phyloP scores from a whole-genome alignment of 2,888 invertebrate species.

The Autographa gamma region DNA sequence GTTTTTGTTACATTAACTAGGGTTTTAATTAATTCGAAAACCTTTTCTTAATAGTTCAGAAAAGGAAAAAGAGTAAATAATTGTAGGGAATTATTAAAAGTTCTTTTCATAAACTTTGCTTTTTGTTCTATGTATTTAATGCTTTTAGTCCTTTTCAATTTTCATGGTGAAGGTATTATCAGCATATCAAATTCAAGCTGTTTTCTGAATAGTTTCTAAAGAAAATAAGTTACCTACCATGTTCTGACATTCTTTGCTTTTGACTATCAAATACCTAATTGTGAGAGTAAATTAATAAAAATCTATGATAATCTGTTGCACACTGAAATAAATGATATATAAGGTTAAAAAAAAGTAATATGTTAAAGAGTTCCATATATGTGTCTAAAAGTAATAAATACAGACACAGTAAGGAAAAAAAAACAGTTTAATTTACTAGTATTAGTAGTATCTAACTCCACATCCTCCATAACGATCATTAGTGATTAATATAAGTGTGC shows the following conservation, averaged over 20 bases:
- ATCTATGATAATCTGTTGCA: too few species aligned
- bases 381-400: not conserved
- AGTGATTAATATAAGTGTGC: constrained; percentile 27
- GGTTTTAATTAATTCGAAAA: too few species aligned
- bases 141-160: not conserved
- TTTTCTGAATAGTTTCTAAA: not conserved
- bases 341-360: too few species aligned
- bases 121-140: not conserved
- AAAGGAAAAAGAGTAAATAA: too few species aligned
- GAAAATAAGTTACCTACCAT: too few species aligned
- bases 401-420: not conserved
- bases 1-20: too few species aligned
- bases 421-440: not conserved
- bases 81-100: not conserved
- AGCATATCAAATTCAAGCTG: not conserved
- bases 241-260: too few species aligned
- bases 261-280: too few species aligned
- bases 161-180: not conserved
- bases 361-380: not conserved
- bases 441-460: not conserved
- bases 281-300: too few species aligned
- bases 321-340: too few species aligned
- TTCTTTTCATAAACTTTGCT: not conserved
- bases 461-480: not conserved
- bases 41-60: too few species aligned